Evolutionary conservation across 2,113 vertebrate species (phyloP).

Genomic region (Brachyistius frenatus): DNA sequence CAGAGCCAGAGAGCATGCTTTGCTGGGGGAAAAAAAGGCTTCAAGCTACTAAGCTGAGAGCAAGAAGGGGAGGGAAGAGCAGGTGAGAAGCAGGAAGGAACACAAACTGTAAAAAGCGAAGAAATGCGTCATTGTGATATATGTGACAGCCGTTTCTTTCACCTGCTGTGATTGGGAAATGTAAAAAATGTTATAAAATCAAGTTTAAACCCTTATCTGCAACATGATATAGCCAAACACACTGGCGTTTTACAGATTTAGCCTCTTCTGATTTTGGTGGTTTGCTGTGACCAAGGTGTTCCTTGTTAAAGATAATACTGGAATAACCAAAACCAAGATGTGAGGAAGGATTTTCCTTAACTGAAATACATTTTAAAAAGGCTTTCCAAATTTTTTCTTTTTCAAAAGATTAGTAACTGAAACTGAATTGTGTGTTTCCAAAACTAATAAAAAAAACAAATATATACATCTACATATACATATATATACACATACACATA

Average conservation of each 20-base stretch:
- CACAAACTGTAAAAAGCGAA: slow-evolving; percentile 31
- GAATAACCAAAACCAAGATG: too few species aligned
- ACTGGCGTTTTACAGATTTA: background rate
- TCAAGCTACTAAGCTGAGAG: slow-evolving; percentile 69
- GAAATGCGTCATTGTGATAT: slow-evolving; percentile 27
- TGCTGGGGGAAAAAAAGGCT: slow-evolving; percentile 52
- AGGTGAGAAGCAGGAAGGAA: slow-evolving; percentile 47
- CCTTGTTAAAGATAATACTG: too few species aligned
- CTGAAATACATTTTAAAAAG: too few species aligned
- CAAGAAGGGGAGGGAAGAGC: slow-evolving; percentile 54
- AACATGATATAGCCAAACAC: background rate
- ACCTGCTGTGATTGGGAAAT: background rate
- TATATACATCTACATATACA: too few species aligned
- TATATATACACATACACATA: too few species aligned
- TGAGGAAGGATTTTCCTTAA: too few species aligned
- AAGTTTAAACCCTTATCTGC: slow-evolving; percentile 19
- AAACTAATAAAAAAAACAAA: too few species aligned
- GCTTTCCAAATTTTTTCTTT: too few species aligned
- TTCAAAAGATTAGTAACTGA: too few species aligned
- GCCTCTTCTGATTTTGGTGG: background rate
- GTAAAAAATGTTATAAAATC: slow-evolving; percentile 27
- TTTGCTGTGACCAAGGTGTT: background rate
- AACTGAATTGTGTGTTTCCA: too few species aligned
- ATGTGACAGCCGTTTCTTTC: slow-evolving; percentile 28
- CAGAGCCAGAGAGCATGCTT: slow-evolving; percentile 72